phyloP scores from a whole-genome alignment of 2,888 invertebrate genomes.

The Dusona sp. region DNA sequence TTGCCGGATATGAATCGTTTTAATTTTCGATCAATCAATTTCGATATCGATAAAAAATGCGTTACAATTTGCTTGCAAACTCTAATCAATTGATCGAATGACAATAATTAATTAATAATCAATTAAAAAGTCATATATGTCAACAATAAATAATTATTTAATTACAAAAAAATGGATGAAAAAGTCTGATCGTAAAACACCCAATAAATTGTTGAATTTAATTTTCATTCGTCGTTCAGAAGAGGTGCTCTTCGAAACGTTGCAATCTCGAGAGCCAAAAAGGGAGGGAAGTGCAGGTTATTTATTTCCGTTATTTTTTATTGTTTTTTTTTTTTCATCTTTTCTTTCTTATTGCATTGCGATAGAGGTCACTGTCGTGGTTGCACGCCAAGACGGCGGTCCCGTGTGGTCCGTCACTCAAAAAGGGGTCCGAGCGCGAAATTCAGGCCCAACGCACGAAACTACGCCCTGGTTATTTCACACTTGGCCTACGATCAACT shows the following conservation, averaged over 20 bases:
- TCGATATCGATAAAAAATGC: neutral
- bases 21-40: neutral
- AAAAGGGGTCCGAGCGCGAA: slow-evolving; percentile 61
- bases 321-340: neutral
- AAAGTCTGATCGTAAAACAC: neutral
- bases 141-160: neutral
- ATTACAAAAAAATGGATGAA: neutral
- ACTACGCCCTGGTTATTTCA: slow-evolving; percentile 74
- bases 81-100: neutral
- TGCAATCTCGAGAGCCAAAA: slow-evolving; percentile 18
- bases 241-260: neutral
- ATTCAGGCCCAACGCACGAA: slow-evolving; percentile 48
- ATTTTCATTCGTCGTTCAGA: neutral
- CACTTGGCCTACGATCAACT: slow-evolving; percentile 76
- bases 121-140: neutral
- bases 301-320: slow-evolving; percentile 32
- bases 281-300: slow-evolving; percentile 28
- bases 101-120: neutral
- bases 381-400: slow-evolving; percentile 13
- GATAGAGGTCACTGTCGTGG: slow-evolving; percentile 22
- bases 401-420: slow-evolving; percentile 48
- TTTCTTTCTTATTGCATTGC: slow-evolving; percentile 17
- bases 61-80: neutral
- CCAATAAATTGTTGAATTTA: neutral
- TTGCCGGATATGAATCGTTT: neutral